Conservation (phyloP, 2,113 vertebrate genomes). For the Cynopterus brachyotis region DNA sequence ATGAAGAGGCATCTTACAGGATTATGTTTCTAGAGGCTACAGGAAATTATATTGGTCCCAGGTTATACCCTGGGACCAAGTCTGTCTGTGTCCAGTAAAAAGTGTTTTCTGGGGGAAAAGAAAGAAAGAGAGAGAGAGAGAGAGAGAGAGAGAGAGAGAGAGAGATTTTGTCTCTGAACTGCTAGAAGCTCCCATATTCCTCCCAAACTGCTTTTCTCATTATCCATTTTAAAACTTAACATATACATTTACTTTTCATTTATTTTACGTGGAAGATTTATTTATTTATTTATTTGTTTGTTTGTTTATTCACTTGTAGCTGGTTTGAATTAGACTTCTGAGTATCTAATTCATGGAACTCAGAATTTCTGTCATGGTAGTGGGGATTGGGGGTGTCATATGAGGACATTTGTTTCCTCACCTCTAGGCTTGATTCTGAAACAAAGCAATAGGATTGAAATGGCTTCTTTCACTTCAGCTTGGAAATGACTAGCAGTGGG, state of each 20-base stretch:
- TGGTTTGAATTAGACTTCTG: not conserved
- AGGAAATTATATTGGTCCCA: not conserved
- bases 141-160: not conserved
- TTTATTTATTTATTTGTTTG: not conserved
- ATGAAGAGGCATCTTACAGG: not conserved
- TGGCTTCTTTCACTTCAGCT: not conserved
- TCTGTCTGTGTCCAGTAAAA: not conserved
- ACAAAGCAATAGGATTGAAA: not conserved
- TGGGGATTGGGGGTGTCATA: rapidly evolving
- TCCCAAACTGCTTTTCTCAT: not conserved
- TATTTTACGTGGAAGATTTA: not conserved
- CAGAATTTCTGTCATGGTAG: not conserved
- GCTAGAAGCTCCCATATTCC: not conserved
- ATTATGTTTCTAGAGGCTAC: not conserved
- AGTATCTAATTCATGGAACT: not conserved
- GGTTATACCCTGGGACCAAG: not conserved
- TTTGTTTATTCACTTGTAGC: not conserved
- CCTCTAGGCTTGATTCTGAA: not conserved
- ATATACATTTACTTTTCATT: not conserved
- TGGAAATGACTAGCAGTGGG: not conserved
- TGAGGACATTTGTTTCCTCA: not conserved
- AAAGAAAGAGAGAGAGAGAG: not conserved
- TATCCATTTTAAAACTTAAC: not conserved
- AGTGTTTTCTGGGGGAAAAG: not conserved
- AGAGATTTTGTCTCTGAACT: not conserved